A percentile compares a stretch with the other conserved stretches of the same genome.
phyloP scores from a whole-genome alignment of 2,797 vertebrate genomes.

The Austrolebias charrua region DNA sequence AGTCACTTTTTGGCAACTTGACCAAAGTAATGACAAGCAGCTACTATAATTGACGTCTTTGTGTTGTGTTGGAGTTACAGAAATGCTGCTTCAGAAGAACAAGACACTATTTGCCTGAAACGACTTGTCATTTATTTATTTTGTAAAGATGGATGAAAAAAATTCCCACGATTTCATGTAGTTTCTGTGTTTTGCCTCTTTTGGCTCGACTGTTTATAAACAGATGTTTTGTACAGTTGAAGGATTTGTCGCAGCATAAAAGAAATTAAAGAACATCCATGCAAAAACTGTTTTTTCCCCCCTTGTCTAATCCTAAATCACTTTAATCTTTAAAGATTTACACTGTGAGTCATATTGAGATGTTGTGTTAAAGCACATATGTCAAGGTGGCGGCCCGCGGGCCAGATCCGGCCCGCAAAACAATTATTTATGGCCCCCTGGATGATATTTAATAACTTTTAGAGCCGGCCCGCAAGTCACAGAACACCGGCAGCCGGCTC shows the following conservation, averaged over 20 bases:
- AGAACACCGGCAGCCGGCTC: no score
- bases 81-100: conserved; percentile 10
- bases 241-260: conserved; percentile 38
- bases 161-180: background rate
- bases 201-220: conserved; percentile 30
- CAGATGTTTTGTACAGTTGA: conserved; percentile 12
- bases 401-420: no score
- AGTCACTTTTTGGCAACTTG: conserved; percentile 36
- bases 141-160: conserved; percentile 21
- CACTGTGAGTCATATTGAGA: conserved; percentile 15
- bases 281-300: conserved; percentile 16
- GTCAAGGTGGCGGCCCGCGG: no score
- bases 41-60: conserved; percentile 35
- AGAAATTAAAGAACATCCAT: conserved; percentile 34
- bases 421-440: no score
- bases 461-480: no score
- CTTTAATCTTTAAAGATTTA: conserved; percentile 35
- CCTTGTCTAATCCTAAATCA: conserved; percentile 33
- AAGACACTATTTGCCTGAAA: background rate
- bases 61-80: background rate
- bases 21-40: conserved; percentile 41
- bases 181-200: conserved; percentile 20
- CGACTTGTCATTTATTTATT: conserved; percentile 20
- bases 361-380: conserved; percentile 29
- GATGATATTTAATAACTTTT: no score